Evolutionary conservation across 1,140 invertebrate species (phyloP).

Genomic region (Drosophila arawakana): DNA sequence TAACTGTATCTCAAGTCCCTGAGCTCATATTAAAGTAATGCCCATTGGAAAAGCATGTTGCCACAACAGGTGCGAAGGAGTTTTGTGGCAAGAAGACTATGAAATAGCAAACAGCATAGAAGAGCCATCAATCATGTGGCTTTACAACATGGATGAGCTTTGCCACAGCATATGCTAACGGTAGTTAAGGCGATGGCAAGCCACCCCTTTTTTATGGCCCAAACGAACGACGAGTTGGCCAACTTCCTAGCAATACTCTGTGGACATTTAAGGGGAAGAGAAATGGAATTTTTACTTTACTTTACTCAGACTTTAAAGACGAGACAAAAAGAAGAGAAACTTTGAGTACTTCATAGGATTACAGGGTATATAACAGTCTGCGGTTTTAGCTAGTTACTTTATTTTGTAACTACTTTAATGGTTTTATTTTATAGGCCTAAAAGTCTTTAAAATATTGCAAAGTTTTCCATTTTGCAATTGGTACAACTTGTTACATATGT

Average conservation of each 20-base stretch:
- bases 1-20: background rate
- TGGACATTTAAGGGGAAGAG: background rate
- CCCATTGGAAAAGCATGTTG: constrained; percentile 14
- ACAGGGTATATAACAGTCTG: too few species aligned
- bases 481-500: background rate
- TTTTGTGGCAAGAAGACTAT: constrained; percentile 12
- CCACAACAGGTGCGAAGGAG: constrained; percentile 62
- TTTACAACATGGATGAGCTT: constrained; percentile 35
- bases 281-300: background rate
- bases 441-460: background rate
- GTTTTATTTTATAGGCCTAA: too few species aligned
- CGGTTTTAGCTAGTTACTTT: too few species aligned
- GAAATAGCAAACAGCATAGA: constrained; percentile 33
- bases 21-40: background rate
- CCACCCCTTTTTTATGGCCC: constrained; percentile 46
- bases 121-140: constrained; percentile 68
- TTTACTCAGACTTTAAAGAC: background rate
- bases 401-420: too few species aligned
- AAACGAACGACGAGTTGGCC: background rate
- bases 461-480: background rate
- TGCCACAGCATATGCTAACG: constrained; percentile 60
- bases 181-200: constrained; percentile 55
- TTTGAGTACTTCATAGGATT: too few species aligned
- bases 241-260: constrained; percentile 16
- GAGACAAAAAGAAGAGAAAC: too few species aligned